phyloP scores from a whole-genome alignment of 1,140 invertebrate species.

The Hyles euphorbiae region DNA sequence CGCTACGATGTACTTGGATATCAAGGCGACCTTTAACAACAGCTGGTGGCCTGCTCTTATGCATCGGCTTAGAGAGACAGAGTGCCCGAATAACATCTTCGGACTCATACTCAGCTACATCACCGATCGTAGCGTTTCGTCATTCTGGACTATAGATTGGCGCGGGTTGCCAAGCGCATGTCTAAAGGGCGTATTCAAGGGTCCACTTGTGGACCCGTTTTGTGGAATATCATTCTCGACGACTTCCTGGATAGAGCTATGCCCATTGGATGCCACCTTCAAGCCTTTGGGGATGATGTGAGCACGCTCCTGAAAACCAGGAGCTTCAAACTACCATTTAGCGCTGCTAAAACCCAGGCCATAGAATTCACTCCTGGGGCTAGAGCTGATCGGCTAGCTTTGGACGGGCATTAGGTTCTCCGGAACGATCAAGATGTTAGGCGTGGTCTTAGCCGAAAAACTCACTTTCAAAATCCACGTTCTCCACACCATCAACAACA shows the following conservation, averaged over 20 bases:
- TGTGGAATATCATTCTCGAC: slow-evolving; percentile 24
- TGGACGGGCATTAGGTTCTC: no score
- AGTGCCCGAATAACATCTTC: slow-evolving; percentile 24
- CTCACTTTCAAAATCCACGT: no score
- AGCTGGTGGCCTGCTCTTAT: slow-evolving; percentile 30
- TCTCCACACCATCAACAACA: no score
- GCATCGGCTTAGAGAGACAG: slow-evolving; percentile 8
- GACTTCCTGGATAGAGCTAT: slow-evolving; percentile 12
- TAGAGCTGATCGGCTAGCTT: no score
- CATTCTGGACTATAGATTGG: background rate
- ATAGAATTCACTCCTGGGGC: no score
- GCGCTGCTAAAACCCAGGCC: no score
- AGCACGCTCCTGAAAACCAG: no score
- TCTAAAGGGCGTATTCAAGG: background rate
- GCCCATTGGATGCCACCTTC: background rate
- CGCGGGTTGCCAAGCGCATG: background rate
- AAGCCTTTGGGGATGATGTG: background rate
- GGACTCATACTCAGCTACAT: slow-evolving; percentile 5
- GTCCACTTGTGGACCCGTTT: background rate
- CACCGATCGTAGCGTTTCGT: background rate
- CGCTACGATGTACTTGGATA: slow-evolving; percentile 23
- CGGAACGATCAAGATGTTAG: no score
- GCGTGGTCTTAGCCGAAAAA: no score
- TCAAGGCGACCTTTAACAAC: slow-evolving; percentile 29
- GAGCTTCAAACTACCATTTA: no score